Percentiles rank a stretch among this genome's conserved stretches.
These are phyloP conservation scores for Phycodurus eques DNA, from an alignment of 2,113 vertebrate species.

Conservation along the genomic window DNA sequence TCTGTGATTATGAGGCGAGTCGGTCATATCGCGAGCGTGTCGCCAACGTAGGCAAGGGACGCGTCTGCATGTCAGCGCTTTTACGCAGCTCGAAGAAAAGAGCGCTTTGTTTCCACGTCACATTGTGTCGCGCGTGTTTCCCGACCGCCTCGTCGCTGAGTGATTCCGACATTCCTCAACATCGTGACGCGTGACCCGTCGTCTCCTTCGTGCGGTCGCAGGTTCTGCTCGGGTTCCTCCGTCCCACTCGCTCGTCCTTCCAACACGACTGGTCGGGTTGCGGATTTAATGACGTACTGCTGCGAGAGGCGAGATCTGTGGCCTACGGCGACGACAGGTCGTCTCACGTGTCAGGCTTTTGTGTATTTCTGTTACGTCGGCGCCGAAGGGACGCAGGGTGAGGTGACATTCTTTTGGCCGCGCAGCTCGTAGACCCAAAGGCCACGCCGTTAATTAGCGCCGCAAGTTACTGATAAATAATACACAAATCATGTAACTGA, in stretches of 20 bases:
- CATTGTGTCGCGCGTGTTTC: slow-evolving; percentile 14
- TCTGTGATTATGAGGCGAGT: slow-evolving; percentile 8
- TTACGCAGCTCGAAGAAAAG: slow-evolving; percentile 40
- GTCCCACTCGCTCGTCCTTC: not conserved
- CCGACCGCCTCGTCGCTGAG: not conserved
- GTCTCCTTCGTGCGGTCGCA: not conserved
- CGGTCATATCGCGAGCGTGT: slow-evolving; percentile 41
- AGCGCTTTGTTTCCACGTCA: slow-evolving; percentile 54
- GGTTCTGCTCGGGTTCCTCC: slow-evolving; percentile 13
- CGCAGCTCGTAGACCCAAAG: not conserved
- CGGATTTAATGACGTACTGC: slow-evolving; percentile 6
- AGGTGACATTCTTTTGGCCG: not conserved
- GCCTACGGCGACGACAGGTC: slow-evolving; percentile 4
- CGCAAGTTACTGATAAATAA: not conserved
- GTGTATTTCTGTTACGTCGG: not conserved
- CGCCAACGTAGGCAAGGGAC: slow-evolving; percentile 42
- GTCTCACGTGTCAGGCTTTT: slow-evolving; percentile 41
- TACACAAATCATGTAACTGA: not conserved
- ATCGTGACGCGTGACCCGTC: not conserved
- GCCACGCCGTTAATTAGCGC: not conserved
- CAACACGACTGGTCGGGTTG: not conserved
- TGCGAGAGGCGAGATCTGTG: slow-evolving; percentile 11
- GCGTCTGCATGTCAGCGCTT: slow-evolving; percentile 40
- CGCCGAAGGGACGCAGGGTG: not conserved
- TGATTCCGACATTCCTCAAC: slow-evolving; percentile 12